Percentiles rank a stretch among this genome's conserved stretches.
Conservation (phyloP, 2,113 vertebrate species). For the Odocoileus virginianus region DNA sequence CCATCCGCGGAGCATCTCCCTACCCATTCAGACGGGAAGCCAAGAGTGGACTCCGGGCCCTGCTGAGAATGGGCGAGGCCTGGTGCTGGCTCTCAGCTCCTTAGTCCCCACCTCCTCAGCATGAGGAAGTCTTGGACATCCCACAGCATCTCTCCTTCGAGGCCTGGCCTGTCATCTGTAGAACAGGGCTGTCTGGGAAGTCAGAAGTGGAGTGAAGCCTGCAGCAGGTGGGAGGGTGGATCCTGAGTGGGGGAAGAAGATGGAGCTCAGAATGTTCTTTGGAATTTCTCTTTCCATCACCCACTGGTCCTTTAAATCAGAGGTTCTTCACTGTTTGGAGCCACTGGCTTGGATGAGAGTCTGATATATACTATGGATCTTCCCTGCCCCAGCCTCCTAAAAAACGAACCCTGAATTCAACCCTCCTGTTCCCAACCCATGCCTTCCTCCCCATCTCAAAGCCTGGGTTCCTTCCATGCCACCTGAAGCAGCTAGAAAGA, state of each 20-base stretch:
- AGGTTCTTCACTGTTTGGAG: not conserved
- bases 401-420: not conserved
- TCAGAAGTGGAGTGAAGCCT: not conserved
- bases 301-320: not conserved
- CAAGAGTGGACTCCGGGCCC: not conserved
- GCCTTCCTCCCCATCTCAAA: not conserved
- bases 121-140: not conserved
- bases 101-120: not conserved
- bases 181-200: not conserved
- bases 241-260: not conserved
- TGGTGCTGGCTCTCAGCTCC: not conserved
- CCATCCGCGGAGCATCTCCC: accelerated
- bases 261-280: not conserved
- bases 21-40: not conserved
- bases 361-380: not conserved
- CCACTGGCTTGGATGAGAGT: not conserved
- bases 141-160: not conserved
- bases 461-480: not conserved
- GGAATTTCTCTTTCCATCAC: not conserved
- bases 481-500: not conserved
- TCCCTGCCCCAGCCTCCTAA: not conserved
- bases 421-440: not conserved
- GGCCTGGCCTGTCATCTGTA: not conserved
- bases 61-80: not conserved
- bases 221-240: not conserved